Percentiles rank a stretch among this genome's conserved stretches.
Evolutionary conservation across 2,113 vertebrate genomes (phyloP).

Genomic region (Saimiri boliviensis): DNA sequence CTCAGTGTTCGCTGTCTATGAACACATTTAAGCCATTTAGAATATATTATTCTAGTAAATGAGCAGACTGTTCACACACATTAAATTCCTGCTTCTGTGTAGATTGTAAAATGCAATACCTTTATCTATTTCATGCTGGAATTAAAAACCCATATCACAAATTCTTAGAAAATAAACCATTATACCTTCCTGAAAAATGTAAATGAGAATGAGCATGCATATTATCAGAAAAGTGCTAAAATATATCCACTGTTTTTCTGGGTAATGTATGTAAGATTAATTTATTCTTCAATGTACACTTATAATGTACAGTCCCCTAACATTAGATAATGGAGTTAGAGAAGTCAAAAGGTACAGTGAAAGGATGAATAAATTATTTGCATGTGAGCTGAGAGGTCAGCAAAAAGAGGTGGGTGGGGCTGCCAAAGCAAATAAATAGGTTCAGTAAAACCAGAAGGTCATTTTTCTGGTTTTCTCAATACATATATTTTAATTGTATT

Average conservation of each 20-base stretch:
- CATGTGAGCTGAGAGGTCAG: background rate
- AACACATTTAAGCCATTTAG: slow-evolving; percentile 68
- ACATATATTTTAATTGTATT: background rate
- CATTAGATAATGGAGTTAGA: background rate
- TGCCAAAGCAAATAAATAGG: background rate
- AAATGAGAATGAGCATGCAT: slow-evolving; percentile 35
- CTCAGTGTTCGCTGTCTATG: slow-evolving; percentile 70
- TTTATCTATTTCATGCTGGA: slow-evolving; percentile 56
- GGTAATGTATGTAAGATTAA: slow-evolving; percentile 25
- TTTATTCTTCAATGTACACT: background rate
- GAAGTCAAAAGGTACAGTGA: background rate
- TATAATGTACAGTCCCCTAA: background rate
- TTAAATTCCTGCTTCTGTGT: slow-evolving; percentile 54
- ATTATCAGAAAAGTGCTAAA: slow-evolving; percentile 32
- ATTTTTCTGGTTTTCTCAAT: background rate
- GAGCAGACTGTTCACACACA: slow-evolving; percentile 56
- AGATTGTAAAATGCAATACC: slow-evolving; percentile 57
- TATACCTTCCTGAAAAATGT: slow-evolving; percentile 40
- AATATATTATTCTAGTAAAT: slow-evolving; percentile 70
- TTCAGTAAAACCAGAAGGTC: background rate
- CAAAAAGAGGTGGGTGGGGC: background rate
- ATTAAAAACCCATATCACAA: slow-evolving; percentile 71
- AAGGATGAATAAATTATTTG: background rate
- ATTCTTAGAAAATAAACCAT: slow-evolving; percentile 53
- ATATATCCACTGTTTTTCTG: background rate